phyloP scores from a whole-genome alignment of 2,888 invertebrate species.

The Conomelus anceps region DNA sequence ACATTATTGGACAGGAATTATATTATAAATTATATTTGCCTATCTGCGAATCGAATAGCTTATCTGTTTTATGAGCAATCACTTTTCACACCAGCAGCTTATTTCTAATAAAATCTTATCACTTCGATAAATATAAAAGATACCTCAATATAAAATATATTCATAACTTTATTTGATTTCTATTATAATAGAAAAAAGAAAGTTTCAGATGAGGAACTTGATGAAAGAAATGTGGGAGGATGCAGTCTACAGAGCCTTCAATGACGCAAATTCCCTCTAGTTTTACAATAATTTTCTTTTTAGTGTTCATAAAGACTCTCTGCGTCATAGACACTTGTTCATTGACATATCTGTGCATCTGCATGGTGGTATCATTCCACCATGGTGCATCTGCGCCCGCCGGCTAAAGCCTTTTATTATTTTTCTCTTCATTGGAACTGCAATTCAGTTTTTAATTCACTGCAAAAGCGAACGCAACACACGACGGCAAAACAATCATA shows the following conservation, averaged over 20 bases:
- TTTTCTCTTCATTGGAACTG: not conserved
- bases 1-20: no score
- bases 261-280: not conserved
- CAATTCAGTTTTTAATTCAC: not conserved
- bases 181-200: not conserved
- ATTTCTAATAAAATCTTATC: no score
- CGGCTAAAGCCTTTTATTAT: not conserved
- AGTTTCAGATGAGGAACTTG: not conserved
- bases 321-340: not conserved
- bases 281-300: not conserved
- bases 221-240: not conserved
- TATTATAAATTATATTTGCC: no score
- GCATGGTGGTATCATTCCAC: no score
- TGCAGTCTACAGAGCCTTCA: not conserved
- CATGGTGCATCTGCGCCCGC: no score
- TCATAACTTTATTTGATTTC: not conserved
- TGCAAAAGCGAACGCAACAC: not conserved
- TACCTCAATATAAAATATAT: not conserved
- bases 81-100: no score
- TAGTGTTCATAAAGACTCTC: not conserved
- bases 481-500: not conserved
- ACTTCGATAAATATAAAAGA: no score
- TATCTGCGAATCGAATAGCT: no score
- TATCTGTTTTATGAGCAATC: not conserved
- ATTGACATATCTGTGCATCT: not conserved